Conservation (phyloP, 2,797 vertebrate genomes). For the Chelmon rostratus region DNA sequence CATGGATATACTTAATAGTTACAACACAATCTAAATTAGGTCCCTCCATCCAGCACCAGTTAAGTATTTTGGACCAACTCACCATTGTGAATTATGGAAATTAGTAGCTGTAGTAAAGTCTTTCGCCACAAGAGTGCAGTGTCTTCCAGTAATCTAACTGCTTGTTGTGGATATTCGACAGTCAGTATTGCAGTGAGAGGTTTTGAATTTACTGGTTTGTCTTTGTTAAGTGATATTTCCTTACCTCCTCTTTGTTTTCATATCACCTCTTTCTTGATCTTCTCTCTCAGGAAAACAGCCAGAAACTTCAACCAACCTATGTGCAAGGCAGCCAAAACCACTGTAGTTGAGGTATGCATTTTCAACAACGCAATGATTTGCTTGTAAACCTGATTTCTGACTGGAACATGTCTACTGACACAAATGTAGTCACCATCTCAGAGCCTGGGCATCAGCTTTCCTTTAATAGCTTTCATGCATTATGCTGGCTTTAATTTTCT, state of each 20-base stretch:
- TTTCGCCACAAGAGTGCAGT: constrained; percentile 82
- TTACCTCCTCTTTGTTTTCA: background rate
- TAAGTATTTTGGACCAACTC: background rate
- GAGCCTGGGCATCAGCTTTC: background rate
- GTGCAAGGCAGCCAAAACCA: constrained; percentile 96
- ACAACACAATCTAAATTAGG: background rate
- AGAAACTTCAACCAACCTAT: constrained; percentile 98
- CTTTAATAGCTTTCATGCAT: constrained; percentile 19
- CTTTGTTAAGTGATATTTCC: background rate
- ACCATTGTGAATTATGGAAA: background rate
- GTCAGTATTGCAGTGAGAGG: background rate
- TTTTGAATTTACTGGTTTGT: background rate
- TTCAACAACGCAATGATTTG: background rate
- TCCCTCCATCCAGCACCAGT: background rate
- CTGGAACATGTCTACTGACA: background rate
- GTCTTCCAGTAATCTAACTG: constrained; percentile 41
- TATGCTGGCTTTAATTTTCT: constrained; percentile 8
- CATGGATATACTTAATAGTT: background rate
- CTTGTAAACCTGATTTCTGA: background rate
- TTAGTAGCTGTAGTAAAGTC: constrained; percentile 43
- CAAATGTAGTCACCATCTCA: background rate
- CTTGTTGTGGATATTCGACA: background rate
- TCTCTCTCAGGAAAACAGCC: constrained; percentile 91
- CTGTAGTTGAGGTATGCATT: constrained; percentile 93
- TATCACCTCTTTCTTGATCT: background rate